Evolutionary conservation across 2,888 invertebrate genomes (phyloP).

Genomic region (Leptarthrus brevirostris): DNA sequence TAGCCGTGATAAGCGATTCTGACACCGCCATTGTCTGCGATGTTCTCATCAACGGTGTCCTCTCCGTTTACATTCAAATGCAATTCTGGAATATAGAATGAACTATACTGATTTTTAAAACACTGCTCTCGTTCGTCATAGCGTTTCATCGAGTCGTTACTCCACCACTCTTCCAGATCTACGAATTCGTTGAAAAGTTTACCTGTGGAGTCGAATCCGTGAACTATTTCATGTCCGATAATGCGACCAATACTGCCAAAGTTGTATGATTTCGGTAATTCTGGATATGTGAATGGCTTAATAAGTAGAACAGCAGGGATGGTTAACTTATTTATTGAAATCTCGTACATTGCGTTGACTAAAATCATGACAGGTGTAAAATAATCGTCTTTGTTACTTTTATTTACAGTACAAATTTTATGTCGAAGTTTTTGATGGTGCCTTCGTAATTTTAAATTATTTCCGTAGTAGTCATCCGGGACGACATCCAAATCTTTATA

Average conservation of each 20-base stretch:
- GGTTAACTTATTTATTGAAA: not conserved
- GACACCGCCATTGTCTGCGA: slow-evolving; percentile 39
- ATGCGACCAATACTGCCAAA: slow-evolving; percentile 84
- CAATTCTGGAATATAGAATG: not conserved
- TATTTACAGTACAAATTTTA: not conserved
- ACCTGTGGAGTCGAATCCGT: slow-evolving; percentile 85
- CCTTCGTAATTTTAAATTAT: slow-evolving; percentile 3
- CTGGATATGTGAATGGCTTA: slow-evolving; percentile 6
- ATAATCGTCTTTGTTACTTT: not conserved
- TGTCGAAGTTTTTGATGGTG: not conserved
- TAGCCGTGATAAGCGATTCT: slow-evolving; percentile 9
- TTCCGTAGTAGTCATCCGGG: not conserved
- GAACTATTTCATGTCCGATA: slow-evolving; percentile 88
- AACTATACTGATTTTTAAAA: slow-evolving; percentile 23
- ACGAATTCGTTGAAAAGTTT: slow-evolving; percentile 77
- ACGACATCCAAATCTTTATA: not conserved
- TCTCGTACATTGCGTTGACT: slow-evolving; percentile 4
- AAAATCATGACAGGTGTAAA: not conserved
- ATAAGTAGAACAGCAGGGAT: slow-evolving; percentile 3
- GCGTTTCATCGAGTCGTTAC: not conserved
- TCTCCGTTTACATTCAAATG: slow-evolving; percentile 20
- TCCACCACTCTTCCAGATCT: slow-evolving; percentile 12
- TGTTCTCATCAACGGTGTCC: slow-evolving; percentile 33
- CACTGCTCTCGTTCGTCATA: slow-evolving; percentile 12
- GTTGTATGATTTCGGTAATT: slow-evolving; percentile 23